phyloP scores from a whole-genome alignment of 2,888 invertebrate species.

The Iphiclides podalirius region DNA sequence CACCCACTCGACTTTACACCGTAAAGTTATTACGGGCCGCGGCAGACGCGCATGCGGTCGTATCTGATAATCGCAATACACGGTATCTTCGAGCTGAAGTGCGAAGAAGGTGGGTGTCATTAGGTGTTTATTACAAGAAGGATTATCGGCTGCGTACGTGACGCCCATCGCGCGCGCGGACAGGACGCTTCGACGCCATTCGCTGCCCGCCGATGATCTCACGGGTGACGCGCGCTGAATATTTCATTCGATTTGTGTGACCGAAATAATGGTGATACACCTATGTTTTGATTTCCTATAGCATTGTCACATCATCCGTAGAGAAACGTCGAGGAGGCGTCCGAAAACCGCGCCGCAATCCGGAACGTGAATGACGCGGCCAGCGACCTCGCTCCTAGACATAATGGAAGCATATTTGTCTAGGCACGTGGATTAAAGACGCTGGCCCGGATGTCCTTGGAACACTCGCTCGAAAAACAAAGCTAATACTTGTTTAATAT shows the following conservation, averaged over 20 bases:
- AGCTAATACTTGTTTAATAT: background rate
- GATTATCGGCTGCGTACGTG: slow-evolving; percentile 9
- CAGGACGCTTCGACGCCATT: slow-evolving; percentile 33
- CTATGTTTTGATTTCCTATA: slow-evolving; percentile 9
- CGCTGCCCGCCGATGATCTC: slow-evolving; percentile 48
- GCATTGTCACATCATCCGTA: background rate
- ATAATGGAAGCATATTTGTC: slow-evolving; percentile 36
- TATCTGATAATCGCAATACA: slow-evolving; percentile 10
- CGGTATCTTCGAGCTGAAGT: too few species aligned
- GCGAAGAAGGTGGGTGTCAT: slow-evolving; percentile 10
- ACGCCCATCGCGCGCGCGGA: slow-evolving; percentile 15
- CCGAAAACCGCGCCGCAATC: slow-evolving; percentile 35
- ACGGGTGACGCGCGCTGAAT: slow-evolving; percentile 34
- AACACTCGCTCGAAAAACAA: background rate
- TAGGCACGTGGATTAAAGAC: slow-evolving; percentile 40
- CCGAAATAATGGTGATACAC: slow-evolving; percentile 15
- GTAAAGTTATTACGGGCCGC: background rate
- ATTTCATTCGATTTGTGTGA: slow-evolving; percentile 6
- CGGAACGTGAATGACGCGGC: slow-evolving; percentile 35
- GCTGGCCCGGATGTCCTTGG: slow-evolving; percentile 40
- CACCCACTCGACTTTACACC: slow-evolving; percentile 5
- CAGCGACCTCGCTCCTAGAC: slow-evolving; percentile 47
- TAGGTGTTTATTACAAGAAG: slow-evolving; percentile 3
- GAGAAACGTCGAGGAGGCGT: background rate
- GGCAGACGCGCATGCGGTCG: slow-evolving; percentile 1